Evolutionary conservation across 2,113 vertebrate species (phyloP).

Genomic region (Brachypodius melanocephalos): DNA sequence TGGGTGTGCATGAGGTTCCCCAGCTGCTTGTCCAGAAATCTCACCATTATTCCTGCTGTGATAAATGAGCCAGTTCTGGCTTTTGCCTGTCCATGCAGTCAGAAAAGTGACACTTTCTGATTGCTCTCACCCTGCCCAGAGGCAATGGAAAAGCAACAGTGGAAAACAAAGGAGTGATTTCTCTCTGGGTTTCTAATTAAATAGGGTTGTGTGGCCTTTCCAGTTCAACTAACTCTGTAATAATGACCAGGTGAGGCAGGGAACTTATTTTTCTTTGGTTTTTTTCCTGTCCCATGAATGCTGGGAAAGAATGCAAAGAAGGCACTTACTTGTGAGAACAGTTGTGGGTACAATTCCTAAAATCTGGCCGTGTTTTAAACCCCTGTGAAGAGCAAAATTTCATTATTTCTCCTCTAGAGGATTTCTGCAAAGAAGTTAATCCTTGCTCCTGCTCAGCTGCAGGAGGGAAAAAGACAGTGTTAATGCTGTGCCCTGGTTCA

Average conservation of each 20-base stretch:
- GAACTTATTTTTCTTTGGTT: neutral
- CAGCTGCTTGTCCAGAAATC: neutral
- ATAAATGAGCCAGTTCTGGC: neutral
- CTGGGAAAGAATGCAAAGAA: conserved; percentile 1
- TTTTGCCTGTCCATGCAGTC: neutral
- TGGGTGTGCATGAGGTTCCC: neutral
- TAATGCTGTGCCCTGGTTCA: neutral
- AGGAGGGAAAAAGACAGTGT: neutral
- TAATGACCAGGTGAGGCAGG: neutral
- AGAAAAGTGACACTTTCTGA: neutral
- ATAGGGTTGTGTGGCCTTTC: neutral
- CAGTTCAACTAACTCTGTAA: conserved; percentile 6
- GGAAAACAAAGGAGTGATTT: neutral
- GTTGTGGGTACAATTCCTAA: neutral
- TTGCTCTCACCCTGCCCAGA: neutral
- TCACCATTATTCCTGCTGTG: neutral
- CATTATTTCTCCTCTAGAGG: neutral
- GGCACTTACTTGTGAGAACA: neutral
- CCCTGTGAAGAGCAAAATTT: neutral
- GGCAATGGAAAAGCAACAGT: neutral
- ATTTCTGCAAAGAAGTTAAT: neutral
- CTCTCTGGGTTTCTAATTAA: neutral
- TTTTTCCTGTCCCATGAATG: neutral
- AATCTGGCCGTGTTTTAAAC: neutral
- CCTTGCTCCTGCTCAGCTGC: neutral